These are phyloP conservation scores for Conistra vaccinii DNA, from an alignment of 2,888 invertebrate genomes.

Conservation along the genomic window DNA sequence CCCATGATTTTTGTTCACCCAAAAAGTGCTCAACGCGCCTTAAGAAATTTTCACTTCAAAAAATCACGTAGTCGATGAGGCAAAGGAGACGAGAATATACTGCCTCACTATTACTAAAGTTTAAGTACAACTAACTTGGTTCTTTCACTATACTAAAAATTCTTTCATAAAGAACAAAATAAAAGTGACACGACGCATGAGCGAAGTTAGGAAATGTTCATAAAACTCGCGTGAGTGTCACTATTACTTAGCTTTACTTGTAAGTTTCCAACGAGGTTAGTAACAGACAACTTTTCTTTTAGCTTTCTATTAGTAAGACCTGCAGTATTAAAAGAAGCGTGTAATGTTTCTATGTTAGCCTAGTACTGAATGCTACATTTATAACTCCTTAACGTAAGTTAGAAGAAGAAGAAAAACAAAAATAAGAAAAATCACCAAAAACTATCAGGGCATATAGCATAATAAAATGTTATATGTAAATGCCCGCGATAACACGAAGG, in stretches of 20 bases:
- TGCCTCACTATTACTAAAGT: neutral
- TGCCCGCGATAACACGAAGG: no score
- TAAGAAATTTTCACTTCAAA: no score
- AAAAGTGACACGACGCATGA: neutral
- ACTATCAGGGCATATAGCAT: neutral
- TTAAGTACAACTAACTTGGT: neutral
- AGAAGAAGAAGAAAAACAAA: neutral
- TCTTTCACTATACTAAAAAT: neutral
- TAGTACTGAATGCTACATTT: neutral
- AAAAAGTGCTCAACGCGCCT: no score
- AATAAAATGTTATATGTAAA: neutral
- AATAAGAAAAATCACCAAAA: neutral
- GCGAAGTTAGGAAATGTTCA: constrained; percentile 4
- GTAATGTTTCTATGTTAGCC: neutral
- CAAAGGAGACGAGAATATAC: neutral
- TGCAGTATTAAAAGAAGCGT: neutral
- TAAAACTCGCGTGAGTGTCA: constrained; percentile 6
- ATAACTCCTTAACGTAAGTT: neutral
- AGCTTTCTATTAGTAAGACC: neutral
- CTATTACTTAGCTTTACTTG: constrained; percentile 9
- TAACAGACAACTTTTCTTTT: constrained; percentile 25
- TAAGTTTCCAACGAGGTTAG: neutral
- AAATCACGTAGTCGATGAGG: neutral
- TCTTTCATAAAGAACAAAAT: neutral
- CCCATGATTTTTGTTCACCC: no score